phyloP scores from a whole-genome alignment of 2,888 invertebrate species.

The Linnaemya vulpina region DNA sequence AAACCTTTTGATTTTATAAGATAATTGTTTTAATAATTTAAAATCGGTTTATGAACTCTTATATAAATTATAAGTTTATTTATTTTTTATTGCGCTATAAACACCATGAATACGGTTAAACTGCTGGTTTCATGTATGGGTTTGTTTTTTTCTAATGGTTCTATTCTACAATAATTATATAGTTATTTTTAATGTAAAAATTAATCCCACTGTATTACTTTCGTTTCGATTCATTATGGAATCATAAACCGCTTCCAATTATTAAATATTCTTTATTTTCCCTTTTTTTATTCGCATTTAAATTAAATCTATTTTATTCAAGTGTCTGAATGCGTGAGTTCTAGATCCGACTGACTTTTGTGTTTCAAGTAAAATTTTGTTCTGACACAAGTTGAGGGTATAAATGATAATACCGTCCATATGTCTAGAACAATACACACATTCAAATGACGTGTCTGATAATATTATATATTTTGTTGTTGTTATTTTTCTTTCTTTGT shows the following conservation, averaged over 20 bases:
- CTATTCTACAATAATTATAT: background rate
- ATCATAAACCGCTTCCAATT: background rate
- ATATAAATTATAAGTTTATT: conserved; percentile 18
- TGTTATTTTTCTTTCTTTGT: background rate
- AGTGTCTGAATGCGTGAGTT: conserved; percentile 35
- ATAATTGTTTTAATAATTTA: conserved; percentile 24
- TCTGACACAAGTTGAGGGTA: background rate
- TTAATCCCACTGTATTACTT: background rate
- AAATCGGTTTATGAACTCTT: conserved; percentile 15
- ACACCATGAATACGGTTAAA: background rate
- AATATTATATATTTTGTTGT: too few species aligned
- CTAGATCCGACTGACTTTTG: conserved; percentile 17
- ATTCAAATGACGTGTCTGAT: background rate
- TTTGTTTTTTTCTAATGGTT: background rate
- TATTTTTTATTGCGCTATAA: background rate
- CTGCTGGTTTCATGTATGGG: background rate
- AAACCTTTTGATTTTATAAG: background rate
- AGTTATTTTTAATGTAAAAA: background rate
- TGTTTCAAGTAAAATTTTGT: conserved; percentile 14
- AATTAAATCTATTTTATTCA: too few species aligned
- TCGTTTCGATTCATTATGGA: background rate
- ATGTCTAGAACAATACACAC: conserved; percentile 1
- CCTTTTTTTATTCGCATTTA: too few species aligned
- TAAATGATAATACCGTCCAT: conserved; percentile 21
- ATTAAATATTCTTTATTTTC: background rate